These are phyloP conservation scores for Pangasius krempfi DNA, from an alignment of 2,797 vertebrate genomes.

Conservation along the genomic window DNA sequence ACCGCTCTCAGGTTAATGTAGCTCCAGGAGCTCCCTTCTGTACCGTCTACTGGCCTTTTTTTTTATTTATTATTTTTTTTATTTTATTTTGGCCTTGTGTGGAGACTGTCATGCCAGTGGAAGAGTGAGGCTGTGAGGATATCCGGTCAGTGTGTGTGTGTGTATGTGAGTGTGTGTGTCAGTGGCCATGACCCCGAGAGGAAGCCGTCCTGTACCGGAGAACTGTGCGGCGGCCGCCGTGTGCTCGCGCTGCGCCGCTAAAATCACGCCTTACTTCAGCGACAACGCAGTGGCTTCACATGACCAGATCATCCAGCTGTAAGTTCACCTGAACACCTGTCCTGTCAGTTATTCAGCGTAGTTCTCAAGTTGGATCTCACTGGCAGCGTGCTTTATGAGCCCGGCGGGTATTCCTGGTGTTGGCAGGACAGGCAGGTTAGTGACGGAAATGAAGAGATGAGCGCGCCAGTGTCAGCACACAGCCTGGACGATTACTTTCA, in stretches of 20 bases:
- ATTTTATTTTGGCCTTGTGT: not conserved
- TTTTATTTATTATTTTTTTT: too few relatives aligned
- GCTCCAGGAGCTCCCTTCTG: not conserved
- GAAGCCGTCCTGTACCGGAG: conserved; percentile 65
- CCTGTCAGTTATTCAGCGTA: not conserved
- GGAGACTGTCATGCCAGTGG: conserved; percentile 17
- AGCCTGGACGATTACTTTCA: not conserved
- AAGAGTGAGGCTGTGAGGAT: conserved; percentile 27
- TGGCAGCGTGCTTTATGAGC: not conserved
- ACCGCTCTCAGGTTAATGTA: not conserved
- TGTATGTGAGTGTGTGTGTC: not conserved
- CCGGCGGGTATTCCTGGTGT: too few relatives aligned
- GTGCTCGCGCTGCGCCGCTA: conserved; percentile 82
- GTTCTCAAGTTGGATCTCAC: not conserved
- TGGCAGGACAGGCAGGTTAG: too few relatives aligned
- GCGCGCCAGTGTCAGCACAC: not conserved
- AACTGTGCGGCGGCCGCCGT: conserved; percentile 70
- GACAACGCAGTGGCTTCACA: conserved; percentile 88
- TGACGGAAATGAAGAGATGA: not conserved
- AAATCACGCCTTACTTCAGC: conserved; percentile 90
- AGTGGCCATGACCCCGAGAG: conserved; percentile 80
- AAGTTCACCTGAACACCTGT: conserved; percentile 68
- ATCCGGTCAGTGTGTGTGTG: conserved; percentile 11
- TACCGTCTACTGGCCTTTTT: not conserved
- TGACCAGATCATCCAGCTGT: conserved; percentile 91